Conservation (phyloP, 2,113 vertebrate species). For the Amazona guildingii region DNA sequence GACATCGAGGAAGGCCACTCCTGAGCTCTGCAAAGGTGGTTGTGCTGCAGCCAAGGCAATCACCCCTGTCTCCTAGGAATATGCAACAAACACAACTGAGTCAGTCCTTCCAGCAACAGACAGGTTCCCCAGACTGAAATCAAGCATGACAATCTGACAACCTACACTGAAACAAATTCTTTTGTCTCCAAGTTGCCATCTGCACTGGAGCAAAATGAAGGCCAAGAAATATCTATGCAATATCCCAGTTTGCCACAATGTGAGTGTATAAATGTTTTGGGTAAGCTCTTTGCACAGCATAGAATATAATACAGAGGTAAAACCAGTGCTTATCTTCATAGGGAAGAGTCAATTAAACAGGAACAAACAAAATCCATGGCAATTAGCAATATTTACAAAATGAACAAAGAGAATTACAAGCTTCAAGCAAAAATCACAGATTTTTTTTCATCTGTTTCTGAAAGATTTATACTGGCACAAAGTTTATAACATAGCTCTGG, state of each 20-base stretch:
- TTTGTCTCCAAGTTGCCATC: background rate
- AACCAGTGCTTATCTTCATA: background rate
- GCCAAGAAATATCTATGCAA: background rate
- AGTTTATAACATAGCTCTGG: background rate
- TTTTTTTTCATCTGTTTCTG: background rate
- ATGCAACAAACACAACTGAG: fast-evolving
- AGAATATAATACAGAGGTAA: background rate
- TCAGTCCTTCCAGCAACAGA: background rate
- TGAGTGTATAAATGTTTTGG: background rate
- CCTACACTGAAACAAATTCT: background rate
- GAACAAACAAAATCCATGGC: background rate
- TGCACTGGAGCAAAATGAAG: background rate
- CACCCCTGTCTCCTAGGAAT: fast-evolving
- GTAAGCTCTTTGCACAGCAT: background rate
- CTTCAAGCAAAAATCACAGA: background rate
- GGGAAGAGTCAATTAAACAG: background rate
- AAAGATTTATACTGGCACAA: background rate
- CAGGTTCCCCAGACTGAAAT: background rate
- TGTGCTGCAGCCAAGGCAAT: fast-evolving
- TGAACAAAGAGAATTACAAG: background rate
- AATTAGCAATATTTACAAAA: background rate
- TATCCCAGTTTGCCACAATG: background rate
- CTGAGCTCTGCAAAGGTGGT: fast-evolving
- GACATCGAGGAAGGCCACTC: background rate
- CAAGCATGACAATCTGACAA: fast-evolving